Conservation (phyloP, 2,113 vertebrate species). For the Romanogobio albipinnatus region DNA sequence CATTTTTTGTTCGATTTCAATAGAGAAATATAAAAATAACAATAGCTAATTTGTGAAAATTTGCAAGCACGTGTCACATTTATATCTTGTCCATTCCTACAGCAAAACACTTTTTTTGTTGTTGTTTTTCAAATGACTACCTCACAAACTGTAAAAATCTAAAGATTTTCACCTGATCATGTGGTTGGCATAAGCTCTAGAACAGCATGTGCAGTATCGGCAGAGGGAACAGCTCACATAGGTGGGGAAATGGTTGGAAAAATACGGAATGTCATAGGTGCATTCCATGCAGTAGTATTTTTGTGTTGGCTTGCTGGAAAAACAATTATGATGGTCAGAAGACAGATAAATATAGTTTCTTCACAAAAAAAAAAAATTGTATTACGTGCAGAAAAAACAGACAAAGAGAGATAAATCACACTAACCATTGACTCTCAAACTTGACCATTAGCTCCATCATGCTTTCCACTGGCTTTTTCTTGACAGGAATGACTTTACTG, state of each 20-base stretch:
- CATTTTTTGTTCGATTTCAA: no score
- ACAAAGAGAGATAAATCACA: neutral
- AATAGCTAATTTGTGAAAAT: no score
- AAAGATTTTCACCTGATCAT: conserved; percentile 83
- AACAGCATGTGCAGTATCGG: conserved; percentile 87
- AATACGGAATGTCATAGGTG: conserved; percentile 83
- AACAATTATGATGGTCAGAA: conserved; percentile 1
- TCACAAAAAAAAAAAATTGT: neutral
- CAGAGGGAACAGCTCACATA: conserved; percentile 87
- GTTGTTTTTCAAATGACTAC: neutral
- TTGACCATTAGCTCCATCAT: conserved; percentile 69
- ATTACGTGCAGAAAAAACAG: neutral
- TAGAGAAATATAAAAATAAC: no score
- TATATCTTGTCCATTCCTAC: no score
- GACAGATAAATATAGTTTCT: neutral
- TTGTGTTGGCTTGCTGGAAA: conserved; percentile 70
- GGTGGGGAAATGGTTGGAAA: conserved; percentile 86
- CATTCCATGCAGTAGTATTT: conserved; percentile 84
- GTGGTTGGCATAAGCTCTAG: conserved; percentile 87
- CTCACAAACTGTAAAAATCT: neutral
- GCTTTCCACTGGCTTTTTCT: conserved; percentile 79
- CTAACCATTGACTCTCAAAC: conserved; percentile 50
- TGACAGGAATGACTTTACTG: conserved; percentile 61
- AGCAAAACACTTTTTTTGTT: no score
- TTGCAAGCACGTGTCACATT: no score